phyloP scores from a whole-genome alignment of 2,888 invertebrate species.

The Agrotis ipsilon region DNA sequence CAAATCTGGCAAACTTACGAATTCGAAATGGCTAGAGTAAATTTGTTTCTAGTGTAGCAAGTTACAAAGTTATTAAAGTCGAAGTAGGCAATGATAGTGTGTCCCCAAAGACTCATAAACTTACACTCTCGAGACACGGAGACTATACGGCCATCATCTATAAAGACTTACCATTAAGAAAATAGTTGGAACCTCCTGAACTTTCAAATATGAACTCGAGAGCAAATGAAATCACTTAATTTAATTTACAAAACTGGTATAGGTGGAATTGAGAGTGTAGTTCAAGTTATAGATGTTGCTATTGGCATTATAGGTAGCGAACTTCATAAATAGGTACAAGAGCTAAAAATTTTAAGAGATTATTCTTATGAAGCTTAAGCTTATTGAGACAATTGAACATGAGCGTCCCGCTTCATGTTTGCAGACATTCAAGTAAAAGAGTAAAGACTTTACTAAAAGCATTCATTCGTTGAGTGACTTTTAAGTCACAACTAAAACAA shows the following conservation, averaged over 20 bases:
- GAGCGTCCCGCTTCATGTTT: no score
- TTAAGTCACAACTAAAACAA: no score
- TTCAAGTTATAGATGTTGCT: not conserved
- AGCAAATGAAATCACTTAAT: constrained; percentile 55
- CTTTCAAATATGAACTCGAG: constrained; percentile 41
- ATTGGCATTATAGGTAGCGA: not conserved
- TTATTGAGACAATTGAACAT: not conserved
- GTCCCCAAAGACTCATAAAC: not conserved
- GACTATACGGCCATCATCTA: constrained; percentile 40
- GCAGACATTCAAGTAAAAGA: no score
- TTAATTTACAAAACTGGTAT: constrained; percentile 49
- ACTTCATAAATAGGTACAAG: no score
- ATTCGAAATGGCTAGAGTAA: constrained; percentile 33
- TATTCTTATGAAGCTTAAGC: not conserved
- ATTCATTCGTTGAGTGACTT: no score
- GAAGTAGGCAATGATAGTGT: not conserved
- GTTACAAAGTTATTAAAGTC: constrained; percentile 27
- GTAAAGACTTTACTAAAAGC: no score
- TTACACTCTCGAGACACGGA: constrained; percentile 11
- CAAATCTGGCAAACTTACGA: constrained; percentile 12
- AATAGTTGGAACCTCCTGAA: constrained; percentile 40
- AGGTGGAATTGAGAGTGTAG: constrained; percentile 4
- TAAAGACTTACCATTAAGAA: constrained; percentile 39
- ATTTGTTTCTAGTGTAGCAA: constrained; percentile 5
- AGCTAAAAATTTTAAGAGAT: not conserved